Conservation (phyloP, 2,113 vertebrate species). For the Syrmaticus mikado region DNA sequence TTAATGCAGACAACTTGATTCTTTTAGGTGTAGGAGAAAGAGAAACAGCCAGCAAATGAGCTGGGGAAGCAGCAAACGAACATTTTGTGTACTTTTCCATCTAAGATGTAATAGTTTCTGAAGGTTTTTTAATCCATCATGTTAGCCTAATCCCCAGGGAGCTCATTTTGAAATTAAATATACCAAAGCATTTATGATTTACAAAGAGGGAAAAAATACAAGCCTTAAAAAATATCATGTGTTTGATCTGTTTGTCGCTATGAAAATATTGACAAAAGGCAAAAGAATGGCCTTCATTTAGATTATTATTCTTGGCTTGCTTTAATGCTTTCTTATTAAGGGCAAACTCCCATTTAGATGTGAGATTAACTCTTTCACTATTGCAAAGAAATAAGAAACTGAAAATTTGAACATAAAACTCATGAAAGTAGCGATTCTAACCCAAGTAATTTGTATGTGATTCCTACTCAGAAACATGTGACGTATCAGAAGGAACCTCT, state of each 20-base stretch:
- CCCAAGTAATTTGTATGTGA: neutral
- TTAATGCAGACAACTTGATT: neutral
- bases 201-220: neutral
- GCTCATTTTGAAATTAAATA: slow-evolving; percentile 65
- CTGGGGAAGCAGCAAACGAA: neutral
- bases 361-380: slow-evolving; percentile 49
- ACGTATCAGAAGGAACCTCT: neutral
- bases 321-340: slow-evolving; percentile 47
- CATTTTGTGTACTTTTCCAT: slow-evolving; percentile 16
- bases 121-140: neutral
- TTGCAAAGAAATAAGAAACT: neutral
- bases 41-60: neutral
- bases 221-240: slow-evolving; percentile 15
- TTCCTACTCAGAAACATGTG: neutral
- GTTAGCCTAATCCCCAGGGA: slow-evolving; percentile 31
- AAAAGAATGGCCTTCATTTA: slow-evolving; percentile 59
- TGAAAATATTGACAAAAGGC: slow-evolving; percentile 70
- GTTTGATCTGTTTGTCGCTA: slow-evolving; percentile 54
- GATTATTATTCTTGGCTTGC: slow-evolving; percentile 61
- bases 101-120: neutral
- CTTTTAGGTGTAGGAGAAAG: neutral
- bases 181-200: slow-evolving; percentile 49
- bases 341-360: slow-evolving; percentile 32
- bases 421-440: neutral
- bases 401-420: neutral